Percentiles rank a stretch among this genome's conserved stretches.
These are phyloP conservation scores for Leptonema lineaticorne DNA, from an alignment of 1,140 invertebrate species.

Conservation along the genomic window DNA sequence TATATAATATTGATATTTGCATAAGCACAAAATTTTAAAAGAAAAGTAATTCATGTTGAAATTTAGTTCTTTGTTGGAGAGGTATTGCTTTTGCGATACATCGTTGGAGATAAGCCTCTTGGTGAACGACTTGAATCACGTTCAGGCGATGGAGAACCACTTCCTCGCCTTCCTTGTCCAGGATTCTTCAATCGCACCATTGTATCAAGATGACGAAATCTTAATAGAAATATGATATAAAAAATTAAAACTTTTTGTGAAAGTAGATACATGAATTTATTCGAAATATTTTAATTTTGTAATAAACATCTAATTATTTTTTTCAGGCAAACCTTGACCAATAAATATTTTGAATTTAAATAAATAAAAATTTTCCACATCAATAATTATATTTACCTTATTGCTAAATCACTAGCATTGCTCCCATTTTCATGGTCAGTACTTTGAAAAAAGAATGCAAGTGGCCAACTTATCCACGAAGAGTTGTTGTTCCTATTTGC, in stretches of 20 bases:
- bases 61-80: conserved; percentile 32
- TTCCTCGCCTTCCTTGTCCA: conserved; percentile 53
- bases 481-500: conserved; percentile 53
- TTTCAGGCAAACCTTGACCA: too few species aligned
- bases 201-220: conserved; percentile 79
- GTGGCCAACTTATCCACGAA: conserved; percentile 90
- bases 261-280: not conserved
- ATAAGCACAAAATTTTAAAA: too few species aligned
- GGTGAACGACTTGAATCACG: conserved; percentile 47
- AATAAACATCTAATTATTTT: too few species aligned
- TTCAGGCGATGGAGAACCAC: conserved; percentile 64
- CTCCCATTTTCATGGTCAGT: conserved; percentile 66
- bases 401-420: conserved; percentile 68
- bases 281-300: too few species aligned
- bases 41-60: too few species aligned
- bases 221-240: too few species aligned
- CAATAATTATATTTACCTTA: conserved; percentile 64
- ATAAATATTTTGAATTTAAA: not conserved
- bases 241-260: not conserved
- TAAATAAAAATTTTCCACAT: not conserved
- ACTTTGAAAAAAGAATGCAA: conserved; percentile 82
- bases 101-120: conserved; percentile 34
- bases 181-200: conserved; percentile 70
- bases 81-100: conserved; percentile 29
- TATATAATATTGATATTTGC: too few species aligned